These are phyloP conservation scores for Atopsyche davidsoni DNA, from an alignment of 1,140 invertebrate genomes.

Conservation along the genomic window DNA sequence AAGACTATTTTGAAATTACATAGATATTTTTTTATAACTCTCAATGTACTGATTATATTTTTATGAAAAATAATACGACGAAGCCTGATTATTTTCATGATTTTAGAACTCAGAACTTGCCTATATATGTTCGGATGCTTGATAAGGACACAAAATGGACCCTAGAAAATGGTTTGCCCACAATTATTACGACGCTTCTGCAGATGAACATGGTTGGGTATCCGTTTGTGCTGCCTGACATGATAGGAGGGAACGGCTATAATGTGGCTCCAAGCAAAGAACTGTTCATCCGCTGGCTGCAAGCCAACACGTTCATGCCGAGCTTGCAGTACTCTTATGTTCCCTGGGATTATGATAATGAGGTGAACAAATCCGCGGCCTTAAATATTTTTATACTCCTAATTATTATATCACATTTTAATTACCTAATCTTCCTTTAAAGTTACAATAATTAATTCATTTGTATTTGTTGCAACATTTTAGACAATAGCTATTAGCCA, in stretches of 20 bases:
- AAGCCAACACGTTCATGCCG: slow-evolving; percentile 69
- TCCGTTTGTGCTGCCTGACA: slow-evolving; percentile 68
- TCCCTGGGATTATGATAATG: slow-evolving; percentile 67
- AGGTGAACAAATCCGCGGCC: slow-evolving; percentile 36
- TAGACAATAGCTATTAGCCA: slow-evolving; percentile 31
- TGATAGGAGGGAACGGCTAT: slow-evolving; percentile 76
- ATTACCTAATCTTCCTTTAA: background rate
- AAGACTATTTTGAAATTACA: background rate
- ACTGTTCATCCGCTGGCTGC: slow-evolving; percentile 71
- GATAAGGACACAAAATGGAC: slow-evolving; percentile 68
- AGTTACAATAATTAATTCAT: background rate
- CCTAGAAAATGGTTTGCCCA: slow-evolving; percentile 57
- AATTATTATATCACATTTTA: background rate
- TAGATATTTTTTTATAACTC: background rate
- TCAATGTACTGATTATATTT: background rate
- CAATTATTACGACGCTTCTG: slow-evolving; percentile 63
- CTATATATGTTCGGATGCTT: slow-evolving; percentile 71
- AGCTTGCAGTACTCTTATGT: slow-evolving; percentile 68
- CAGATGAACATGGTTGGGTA: slow-evolving; percentile 69
- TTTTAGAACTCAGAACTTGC: slow-evolving; percentile 51
- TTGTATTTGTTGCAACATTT: slow-evolving; percentile 2
- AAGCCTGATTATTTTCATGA: no score
- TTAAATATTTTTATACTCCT: background rate
- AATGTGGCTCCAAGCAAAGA: slow-evolving; percentile 49
- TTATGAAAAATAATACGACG: no score